These are phyloP conservation scores for Fratercula arctica DNA, from an alignment of 2,797 vertebrate species.

Conservation along the genomic window DNA sequence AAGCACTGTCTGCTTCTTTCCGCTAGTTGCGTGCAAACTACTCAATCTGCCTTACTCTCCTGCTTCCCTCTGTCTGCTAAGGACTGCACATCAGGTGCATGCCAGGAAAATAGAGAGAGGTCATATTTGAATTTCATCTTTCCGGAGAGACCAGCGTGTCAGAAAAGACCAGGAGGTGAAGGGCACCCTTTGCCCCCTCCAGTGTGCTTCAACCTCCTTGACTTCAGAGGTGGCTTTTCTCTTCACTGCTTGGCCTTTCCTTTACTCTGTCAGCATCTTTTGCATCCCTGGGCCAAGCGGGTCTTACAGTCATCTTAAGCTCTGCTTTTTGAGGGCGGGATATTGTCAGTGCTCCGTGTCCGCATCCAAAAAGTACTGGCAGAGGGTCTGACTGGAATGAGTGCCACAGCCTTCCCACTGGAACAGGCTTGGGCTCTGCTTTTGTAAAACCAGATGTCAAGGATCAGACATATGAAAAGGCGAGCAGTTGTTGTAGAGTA, in stretches of 20 bases:
- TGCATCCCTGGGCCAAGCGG: not conserved
- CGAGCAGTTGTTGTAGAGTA: not conserved
- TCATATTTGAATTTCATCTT: not conserved
- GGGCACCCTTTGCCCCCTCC: not conserved
- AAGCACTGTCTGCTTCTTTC: not conserved
- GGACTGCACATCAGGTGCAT: not conserved
- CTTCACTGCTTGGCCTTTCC: not conserved
- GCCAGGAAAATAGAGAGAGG: not conserved
- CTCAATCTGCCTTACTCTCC: not conserved
- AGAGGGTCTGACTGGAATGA: not conserved
- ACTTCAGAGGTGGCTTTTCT: constrained; percentile 1
- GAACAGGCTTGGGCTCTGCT: not conserved
- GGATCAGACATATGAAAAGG: not conserved
- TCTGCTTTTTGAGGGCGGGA: not conserved
- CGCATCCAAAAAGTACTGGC: not conserved
- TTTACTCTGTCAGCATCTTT: not conserved
- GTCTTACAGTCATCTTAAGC: not conserved
- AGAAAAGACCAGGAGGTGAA: not conserved
- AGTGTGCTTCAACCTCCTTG: not conserved
- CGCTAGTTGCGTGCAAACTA: not conserved
- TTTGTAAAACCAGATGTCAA: not conserved
- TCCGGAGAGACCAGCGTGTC: accelerated
- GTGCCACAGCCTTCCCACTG: not conserved
- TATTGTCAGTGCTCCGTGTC: not conserved
- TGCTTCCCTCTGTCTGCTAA: not conserved